These are phyloP conservation scores for Sterrhoptilus dennistouni DNA, from an alignment of 2,113 vertebrate species.

Conservation along the genomic window DNA sequence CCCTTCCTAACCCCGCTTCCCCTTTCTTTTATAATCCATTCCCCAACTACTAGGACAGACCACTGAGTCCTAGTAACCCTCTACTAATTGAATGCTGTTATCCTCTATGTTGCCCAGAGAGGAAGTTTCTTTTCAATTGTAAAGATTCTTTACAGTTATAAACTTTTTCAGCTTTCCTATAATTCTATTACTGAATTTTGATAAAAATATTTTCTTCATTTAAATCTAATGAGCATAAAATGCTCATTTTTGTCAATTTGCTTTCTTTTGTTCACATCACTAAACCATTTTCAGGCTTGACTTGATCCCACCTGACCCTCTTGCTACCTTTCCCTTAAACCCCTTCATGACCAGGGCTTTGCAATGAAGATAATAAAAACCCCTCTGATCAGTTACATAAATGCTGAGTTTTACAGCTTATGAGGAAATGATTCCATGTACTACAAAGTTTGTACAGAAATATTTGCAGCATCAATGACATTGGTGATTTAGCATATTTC, in stretches of 20 bases:
- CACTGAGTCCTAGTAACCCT: neutral
- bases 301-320: neutral
- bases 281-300: neutral
- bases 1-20: neutral
- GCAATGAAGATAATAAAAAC: neutral
- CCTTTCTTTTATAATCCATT: neutral
- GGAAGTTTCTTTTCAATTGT: neutral
- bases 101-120: neutral
- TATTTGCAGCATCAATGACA: neutral
- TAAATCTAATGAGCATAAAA: neutral
- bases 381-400: neutral
- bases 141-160: neutral
- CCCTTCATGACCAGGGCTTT: neutral
- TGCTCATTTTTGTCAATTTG: neutral
- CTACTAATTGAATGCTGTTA: neutral
- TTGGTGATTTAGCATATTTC: neutral
- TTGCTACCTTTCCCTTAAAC: neutral
- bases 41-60: neutral
- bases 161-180: neutral
- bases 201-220: neutral
- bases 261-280: neutral
- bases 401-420: neutral
- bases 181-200: neutral
- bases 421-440: neutral
- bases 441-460: neutral